Conservation (phyloP, 2,888 invertebrate species). For the Plebejus anna region DNA sequence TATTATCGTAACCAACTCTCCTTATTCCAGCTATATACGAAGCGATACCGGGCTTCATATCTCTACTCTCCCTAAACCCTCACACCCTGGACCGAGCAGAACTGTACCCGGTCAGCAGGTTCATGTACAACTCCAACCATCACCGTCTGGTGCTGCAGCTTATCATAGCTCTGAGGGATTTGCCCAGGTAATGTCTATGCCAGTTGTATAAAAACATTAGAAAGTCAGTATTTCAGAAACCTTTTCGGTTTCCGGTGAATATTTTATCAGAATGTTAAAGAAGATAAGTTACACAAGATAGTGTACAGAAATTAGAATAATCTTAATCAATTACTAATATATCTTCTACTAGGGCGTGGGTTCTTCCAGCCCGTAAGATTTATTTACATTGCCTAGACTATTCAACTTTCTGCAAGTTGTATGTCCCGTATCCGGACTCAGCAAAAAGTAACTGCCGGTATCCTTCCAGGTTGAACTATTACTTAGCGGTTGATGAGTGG, state of each 20-base stretch:
- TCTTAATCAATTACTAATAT: too few species aligned
- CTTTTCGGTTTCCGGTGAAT: too few species aligned
- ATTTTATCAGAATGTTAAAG: too few species aligned
- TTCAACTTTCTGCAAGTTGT: too few species aligned
- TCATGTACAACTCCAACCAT: conserved; percentile 64
- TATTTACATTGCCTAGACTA: too few species aligned
- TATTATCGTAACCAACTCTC: background rate
- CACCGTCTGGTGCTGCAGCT: conserved; percentile 73
- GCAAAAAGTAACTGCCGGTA: background rate
- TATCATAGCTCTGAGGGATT: conserved; percentile 74
- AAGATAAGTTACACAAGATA: too few species aligned
- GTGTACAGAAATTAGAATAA: too few species aligned
- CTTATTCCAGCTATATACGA: conserved; percentile 71
- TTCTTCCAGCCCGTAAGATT: too few species aligned
- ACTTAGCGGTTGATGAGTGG: conserved; percentile 79
- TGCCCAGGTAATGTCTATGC: conserved; percentile 68
- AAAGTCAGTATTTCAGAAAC: too few species aligned
- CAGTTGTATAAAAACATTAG: too few species aligned
- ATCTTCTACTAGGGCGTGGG: too few species aligned
- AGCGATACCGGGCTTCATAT: conserved; percentile 74
- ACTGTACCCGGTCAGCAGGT: conserved; percentile 64
- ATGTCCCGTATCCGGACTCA: background rate
- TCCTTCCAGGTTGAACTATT: conserved; percentile 73
- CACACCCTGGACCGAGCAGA: conserved; percentile 70
- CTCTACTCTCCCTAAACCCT: conserved; percentile 74